These are phyloP conservation scores for Rhinoraja longicauda DNA, from an alignment of 2,797 vertebrate genomes.

Conservation along the genomic window DNA sequence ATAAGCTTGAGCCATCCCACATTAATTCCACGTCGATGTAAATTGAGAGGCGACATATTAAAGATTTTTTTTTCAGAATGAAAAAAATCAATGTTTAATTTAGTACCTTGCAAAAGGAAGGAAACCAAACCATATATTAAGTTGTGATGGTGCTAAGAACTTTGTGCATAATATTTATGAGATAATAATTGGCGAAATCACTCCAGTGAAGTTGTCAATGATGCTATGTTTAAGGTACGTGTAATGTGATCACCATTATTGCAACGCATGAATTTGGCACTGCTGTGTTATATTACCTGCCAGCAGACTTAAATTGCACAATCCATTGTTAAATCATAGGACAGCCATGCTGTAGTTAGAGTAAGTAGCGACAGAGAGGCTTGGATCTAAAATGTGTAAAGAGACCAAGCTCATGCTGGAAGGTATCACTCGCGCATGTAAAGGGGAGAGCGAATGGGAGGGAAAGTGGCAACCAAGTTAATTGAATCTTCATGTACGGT, in stretches of 20 bases:
- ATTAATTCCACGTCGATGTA: background rate
- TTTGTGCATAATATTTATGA: background rate
- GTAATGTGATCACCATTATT: background rate
- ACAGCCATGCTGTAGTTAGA: background rate
- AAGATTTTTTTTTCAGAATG: background rate
- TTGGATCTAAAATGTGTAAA: background rate
- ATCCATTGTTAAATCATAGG: background rate
- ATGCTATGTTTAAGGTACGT: background rate
- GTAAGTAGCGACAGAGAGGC: background rate
- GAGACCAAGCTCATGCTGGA: background rate
- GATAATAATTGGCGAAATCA: background rate
- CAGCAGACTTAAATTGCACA: background rate
- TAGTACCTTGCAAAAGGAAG: background rate
- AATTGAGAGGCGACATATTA: background rate
- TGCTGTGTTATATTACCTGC: background rate
- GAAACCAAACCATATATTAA: background rate
- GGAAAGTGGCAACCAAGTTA: no score
- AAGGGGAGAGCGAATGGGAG: no score
- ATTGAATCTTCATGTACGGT: no score
- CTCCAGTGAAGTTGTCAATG: background rate
- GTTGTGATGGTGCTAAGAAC: background rate
- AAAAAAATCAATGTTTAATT: constrained; percentile 19
- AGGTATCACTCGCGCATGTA: background rate
- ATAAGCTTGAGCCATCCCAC: background rate
- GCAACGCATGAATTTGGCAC: background rate